Evolutionary conservation across 1,140 invertebrate genomes (phyloP).

Genomic region (Apolygus lucorum): DNA sequence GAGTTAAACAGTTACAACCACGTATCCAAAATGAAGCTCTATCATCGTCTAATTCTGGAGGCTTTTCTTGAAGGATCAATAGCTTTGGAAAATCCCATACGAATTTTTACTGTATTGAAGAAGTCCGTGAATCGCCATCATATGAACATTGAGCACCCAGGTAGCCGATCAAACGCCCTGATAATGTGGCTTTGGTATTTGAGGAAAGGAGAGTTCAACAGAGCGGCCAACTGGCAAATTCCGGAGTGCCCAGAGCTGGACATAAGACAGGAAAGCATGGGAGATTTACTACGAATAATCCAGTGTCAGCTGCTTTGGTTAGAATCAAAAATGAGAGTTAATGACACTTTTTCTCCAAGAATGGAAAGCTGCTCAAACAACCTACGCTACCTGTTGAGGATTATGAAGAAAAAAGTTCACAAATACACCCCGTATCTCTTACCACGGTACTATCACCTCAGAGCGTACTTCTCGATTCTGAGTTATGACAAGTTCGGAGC

Average conservation of each 20-base stretch:
- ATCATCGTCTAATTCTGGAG: conserved; percentile 11
- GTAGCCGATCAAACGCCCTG: not conserved
- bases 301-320: conserved; percentile 17
- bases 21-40: conserved; percentile 9
- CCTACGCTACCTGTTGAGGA: not conserved
- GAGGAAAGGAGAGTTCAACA: conserved; percentile 4
- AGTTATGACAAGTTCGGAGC: conserved; percentile 4
- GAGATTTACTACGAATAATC: not conserved
- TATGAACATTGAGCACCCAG: conserved; percentile 14
- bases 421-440: not conserved
- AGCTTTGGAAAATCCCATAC: not conserved
- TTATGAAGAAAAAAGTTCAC: conserved; percentile 2
- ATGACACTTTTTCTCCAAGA: conserved; percentile 5
- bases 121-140: conserved; percentile 6
- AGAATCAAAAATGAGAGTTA: not conserved
- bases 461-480: not conserved
- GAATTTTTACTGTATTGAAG: not conserved
- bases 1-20: not conserved
- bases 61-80: conserved; percentile 3
- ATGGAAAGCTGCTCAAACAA: not conserved
- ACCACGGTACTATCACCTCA: conserved; percentile 13
- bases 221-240: conserved; percentile 12
- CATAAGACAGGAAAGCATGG: not conserved
- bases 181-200: conserved; percentile 13
- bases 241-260: not conserved